Percentiles rank a stretch among this genome's conserved stretches.
These are phyloP conservation scores for Melikaiella ostensackeni DNA, from an alignment of 2,888 invertebrate genomes.

Conservation along the genomic window DNA sequence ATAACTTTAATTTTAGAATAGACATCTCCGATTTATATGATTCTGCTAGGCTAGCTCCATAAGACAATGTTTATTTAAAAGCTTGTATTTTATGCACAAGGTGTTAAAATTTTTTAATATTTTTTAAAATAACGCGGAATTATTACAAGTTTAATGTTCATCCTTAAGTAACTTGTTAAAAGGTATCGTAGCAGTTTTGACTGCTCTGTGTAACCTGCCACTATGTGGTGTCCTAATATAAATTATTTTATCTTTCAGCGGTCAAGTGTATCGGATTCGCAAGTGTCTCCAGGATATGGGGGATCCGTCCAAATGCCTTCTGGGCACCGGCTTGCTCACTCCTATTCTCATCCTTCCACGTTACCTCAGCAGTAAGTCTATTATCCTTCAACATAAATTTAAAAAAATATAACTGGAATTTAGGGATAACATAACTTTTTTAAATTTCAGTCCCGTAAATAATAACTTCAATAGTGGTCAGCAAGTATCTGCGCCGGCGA, in stretches of 20 bases:
- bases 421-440: conserved; percentile 22
- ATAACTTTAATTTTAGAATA: too few relatives aligned
- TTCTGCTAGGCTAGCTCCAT: too few relatives aligned
- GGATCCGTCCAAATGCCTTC: conserved; percentile 77
- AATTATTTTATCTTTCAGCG: conserved; percentile 68
- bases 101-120: too few relatives aligned
- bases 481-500: conserved; percentile 77
- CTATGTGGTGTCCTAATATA: too few relatives aligned
- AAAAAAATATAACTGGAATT: neutral
- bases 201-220: too few relatives aligned
- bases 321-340: conserved; percentile 75
- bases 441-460: conserved; percentile 68
- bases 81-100: too few relatives aligned
- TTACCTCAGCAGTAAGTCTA: conserved; percentile 73
- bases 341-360: conserved; percentile 74
- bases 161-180: too few relatives aligned
- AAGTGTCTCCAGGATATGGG: conserved; percentile 83
- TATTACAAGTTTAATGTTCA: too few relatives aligned
- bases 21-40: too few relatives aligned
- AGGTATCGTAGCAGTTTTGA: neutral
- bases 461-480: conserved; percentile 77
- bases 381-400: too few relatives aligned
- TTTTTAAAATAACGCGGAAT: too few relatives aligned
- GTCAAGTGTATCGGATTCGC: conserved; percentile 79
- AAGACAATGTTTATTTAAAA: too few relatives aligned